Evolutionary conservation across 2,797 vertebrate genomes (phyloP).

Genomic region (Aphelocoma californica): DNA sequence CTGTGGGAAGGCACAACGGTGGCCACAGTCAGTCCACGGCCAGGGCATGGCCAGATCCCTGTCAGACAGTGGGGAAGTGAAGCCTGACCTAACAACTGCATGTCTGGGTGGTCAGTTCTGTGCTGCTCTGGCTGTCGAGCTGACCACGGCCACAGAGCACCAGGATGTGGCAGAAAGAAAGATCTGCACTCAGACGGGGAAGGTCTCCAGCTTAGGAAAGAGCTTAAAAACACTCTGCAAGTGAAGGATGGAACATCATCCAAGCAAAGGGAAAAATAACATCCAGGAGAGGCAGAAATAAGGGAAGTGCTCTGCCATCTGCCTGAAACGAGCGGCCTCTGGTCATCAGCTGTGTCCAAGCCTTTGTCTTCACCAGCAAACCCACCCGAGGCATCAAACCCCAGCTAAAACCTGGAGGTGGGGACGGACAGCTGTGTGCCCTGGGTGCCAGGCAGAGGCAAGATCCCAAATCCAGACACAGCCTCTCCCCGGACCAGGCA

Average conservation of each 20-base stretch:
- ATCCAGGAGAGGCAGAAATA: neutral
- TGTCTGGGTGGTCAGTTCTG: accelerated
- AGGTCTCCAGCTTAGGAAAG: neutral
- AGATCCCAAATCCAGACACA: neutral
- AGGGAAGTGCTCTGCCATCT: neutral
- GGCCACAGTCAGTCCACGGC: neutral
- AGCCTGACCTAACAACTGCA: neutral
- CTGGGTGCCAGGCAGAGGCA: too few relatives aligned
- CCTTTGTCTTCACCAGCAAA: neutral
- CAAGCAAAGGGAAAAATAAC: neutral
- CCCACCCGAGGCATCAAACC: neutral
- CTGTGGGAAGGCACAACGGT: neutral
- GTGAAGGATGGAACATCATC: accelerated
- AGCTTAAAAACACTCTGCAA: neutral
- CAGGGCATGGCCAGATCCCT: neutral
- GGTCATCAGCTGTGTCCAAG: neutral
- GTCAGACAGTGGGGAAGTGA: neutral
- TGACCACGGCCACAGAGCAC: neutral
- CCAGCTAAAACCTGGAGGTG: neutral
- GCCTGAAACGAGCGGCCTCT: neutral
- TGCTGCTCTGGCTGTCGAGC: neutral
- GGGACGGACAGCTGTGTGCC: accelerated
- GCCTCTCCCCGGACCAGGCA: neutral
- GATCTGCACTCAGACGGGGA: neutral
- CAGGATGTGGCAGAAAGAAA: neutral